A percentile compares a stretch with the other conserved stretches of the same genome.
Evolutionary conservation across 2,797 vertebrate species (phyloP).

Genomic region (Anguilla anguilla): DNA sequence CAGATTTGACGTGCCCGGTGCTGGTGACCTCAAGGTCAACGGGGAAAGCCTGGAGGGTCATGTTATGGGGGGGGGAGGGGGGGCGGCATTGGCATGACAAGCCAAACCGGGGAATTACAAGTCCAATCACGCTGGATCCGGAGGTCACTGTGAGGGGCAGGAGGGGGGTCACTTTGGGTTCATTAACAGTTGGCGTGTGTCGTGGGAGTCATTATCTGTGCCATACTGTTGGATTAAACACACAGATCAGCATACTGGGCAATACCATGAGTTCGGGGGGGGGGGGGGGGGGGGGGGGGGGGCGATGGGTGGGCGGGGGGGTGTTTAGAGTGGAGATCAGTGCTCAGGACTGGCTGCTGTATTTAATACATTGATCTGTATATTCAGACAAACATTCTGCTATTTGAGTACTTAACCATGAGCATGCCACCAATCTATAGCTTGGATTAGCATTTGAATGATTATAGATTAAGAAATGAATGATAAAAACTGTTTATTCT

Average conservation of each 20-base stretch:
- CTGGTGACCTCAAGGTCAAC: not conserved
- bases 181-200: not conserved
- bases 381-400: not conserved
- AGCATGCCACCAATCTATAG: not conserved
- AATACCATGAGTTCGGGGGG: not conserved
- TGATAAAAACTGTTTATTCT: not conserved
- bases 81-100: not conserved
- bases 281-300: not conserved
- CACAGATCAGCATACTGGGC: not conserved
- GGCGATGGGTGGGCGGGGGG: no score
- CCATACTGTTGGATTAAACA: not conserved
- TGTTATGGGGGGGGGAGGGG: not conserved
- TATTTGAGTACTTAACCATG: no score
- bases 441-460: not conserved
- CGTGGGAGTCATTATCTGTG: not conserved
- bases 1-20: not conserved
- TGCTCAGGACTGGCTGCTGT: not conserved
- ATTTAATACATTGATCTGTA: not conserved
- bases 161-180: not conserved
- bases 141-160: not conserved
- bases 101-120: not conserved
- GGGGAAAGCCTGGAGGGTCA: not conserved
- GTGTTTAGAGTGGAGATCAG: not conserved
- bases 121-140: not conserved
- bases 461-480: not conserved